A percentile compares a stretch with the other conserved stretches of the same genome.
phyloP scores from a whole-genome alignment of 2,888 invertebrate species.

The Ochropacha duplaris region DNA sequence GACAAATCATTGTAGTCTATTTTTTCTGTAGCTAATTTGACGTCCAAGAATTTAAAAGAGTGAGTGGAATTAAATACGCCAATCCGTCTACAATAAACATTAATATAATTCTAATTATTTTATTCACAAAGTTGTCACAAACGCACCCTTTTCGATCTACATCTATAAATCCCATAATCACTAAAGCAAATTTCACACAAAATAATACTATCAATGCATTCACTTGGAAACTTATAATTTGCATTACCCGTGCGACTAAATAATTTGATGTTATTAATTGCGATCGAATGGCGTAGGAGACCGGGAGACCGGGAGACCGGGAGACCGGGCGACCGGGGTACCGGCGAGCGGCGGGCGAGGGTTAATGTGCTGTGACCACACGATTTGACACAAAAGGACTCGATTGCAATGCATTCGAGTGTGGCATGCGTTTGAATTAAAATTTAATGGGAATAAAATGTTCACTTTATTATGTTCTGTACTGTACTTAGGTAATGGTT shows the following conservation, averaged over 20 bases:
- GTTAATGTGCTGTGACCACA: slow-evolving; percentile 28
- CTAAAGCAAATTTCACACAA: not conserved
- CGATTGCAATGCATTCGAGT: slow-evolving; percentile 11
- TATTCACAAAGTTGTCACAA: no score
- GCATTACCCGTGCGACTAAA: slow-evolving; percentile 12
- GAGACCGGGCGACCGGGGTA: slow-evolving; percentile 6
- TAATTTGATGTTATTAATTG: slow-evolving; percentile 27
- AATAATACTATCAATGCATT: not conserved
- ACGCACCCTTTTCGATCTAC: no score
- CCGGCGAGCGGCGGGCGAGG: slow-evolving; percentile 7
- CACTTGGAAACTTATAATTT: slow-evolving; percentile 18
- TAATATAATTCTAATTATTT: no score
- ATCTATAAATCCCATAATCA: not conserved
- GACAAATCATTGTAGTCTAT: no score
- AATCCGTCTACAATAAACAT: no score
- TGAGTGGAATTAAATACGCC: no score
- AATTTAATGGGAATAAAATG: slow-evolving; percentile 22
- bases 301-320: not conserved
- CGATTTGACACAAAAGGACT: slow-evolving; percentile 23
- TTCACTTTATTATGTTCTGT: not conserved
- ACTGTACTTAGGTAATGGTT: no score
- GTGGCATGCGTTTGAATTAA: slow-evolving; percentile 17
- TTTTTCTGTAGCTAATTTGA: no score
- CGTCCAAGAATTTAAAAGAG: no score
- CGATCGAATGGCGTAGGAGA: not conserved